A percentile compares a stretch with the other conserved stretches of the same genome.
phyloP scores from a whole-genome alignment of 64 coral and sea anemone genomes.

The Acropora tenuis region DNA sequence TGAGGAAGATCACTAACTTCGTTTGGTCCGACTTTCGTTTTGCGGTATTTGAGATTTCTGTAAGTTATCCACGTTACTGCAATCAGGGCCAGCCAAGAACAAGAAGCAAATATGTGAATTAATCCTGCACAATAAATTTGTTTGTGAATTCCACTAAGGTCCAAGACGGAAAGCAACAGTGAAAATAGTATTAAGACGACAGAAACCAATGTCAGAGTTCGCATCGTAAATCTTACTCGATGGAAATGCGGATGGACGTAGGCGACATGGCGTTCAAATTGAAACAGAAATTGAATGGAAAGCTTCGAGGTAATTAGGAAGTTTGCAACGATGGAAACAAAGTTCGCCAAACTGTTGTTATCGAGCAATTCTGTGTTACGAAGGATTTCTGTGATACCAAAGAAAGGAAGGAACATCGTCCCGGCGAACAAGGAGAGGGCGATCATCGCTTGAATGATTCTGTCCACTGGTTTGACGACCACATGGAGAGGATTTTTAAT shows the following conservation, averaged over 20 bases:
- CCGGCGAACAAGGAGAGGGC: conserved; percentile 6
- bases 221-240: conserved; percentile 17
- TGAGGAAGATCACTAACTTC: not conserved
- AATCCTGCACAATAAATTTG: not conserved
- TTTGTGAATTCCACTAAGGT: conserved; percentile 1
- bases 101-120: not conserved
- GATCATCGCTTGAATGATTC: not conserved
- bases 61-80: conserved; percentile 8
- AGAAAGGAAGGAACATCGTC: conserved; percentile 1
- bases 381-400: conserved; percentile 31
- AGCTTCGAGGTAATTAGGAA: conserved; percentile 5
- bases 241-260: conserved; percentile 6
- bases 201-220: not conserved
- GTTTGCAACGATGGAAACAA: not conserved
- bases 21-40: not conserved
- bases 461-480: not conserved
- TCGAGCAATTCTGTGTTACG: not conserved
- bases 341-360: not conserved
- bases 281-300: not conserved
- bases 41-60: conserved; percentile 28
- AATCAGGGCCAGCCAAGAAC: not conserved
- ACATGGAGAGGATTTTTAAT: conserved; percentile 3
- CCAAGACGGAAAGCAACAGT: not conserved
- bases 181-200: not conserved
- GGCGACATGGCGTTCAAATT: not conserved